A percentile compares a stretch with the other conserved stretches of the same genome.
Conservation (phyloP, 2,113 vertebrate species). For the Phyllopteryx taeniolatus region DNA sequence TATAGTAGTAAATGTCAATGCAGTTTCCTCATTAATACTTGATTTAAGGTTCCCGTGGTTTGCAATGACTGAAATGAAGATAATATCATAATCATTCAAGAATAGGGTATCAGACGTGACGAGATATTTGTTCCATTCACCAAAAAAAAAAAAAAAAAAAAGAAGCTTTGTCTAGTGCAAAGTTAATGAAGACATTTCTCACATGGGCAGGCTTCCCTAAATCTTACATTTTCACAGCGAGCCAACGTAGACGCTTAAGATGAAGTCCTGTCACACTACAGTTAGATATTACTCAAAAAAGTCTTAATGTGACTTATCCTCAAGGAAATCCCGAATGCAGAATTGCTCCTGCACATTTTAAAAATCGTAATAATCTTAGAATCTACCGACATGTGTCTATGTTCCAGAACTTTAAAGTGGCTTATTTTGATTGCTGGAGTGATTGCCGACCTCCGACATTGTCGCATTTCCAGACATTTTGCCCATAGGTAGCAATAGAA, state of each 20-base stretch:
- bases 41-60: conserved; percentile 3
- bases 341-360: conserved; percentile 11
- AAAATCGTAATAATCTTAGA: conserved; percentile 3
- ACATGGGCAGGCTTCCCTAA: conserved; percentile 54
- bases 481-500: too few relatives aligned
- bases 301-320: conserved; percentile 32
- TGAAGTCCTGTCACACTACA: conserved; percentile 37
- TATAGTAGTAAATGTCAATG: conserved; percentile 13
- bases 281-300: conserved; percentile 30
- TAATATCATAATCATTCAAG: conserved; percentile 48
- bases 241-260: conserved; percentile 39
- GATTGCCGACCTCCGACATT: neutral
- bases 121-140: conserved; percentile 54
- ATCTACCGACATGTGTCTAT: neutral
- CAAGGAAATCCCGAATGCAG: conserved; percentile 24
- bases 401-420: neutral
- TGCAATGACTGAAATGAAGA: conserved; percentile 29
- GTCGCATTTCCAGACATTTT: too few relatives aligned
- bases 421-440: neutral
- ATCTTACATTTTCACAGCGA: conserved; percentile 49
- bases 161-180: conserved; percentile 42
- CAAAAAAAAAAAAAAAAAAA: conserved; percentile 31
- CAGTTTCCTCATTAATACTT: neutral
- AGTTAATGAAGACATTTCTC: conserved; percentile 67
- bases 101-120: conserved; percentile 51